Base-by-base conservation (phyloP, 2,888 invertebrate genomes). In the Rhamnusium bicolor region DNA sequence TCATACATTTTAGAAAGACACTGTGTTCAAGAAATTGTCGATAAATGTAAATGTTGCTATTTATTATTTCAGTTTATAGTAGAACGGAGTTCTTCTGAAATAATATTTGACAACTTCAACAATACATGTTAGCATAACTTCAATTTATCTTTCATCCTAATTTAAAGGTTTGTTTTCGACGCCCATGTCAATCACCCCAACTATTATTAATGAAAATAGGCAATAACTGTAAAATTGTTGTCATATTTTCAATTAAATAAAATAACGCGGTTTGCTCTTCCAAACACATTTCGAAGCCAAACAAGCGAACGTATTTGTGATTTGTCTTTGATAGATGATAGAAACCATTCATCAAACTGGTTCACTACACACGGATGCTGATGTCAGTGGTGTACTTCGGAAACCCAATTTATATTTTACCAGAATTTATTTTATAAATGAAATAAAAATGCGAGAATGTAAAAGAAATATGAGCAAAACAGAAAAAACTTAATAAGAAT, bases 281-380 rank as follows among this genome's bases (percentile, higher is more conserved):
- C 53, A 67, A 78, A 79, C 79, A 81, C 79, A 79, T 79, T 79
- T 81, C 73, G 78, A 71, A 72, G 69, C 74, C 76, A 80, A 80
- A 78, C 79, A 81, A 80, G 80, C 81, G 80, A 76, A 76, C 68
- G 73, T 79, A 82, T 80, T 81, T 85, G 87, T 87, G 87, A 88
- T 88, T 87, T 87, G 88, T 88, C 87, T 87, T 87, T 87, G 87
- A 87, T 88, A 86, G 86, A 88, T 88, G 86, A 85, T 86, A 79
- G 83, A 83, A 82, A 84, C 84, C 84, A 87, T 87, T 86, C 85
- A 87, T 87, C 87, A 87, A 84, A 81, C 82, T 83, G 81, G 82
- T 84, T 82, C 84, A 82, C 79, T 81, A 81, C 81, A 83, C 84
- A 82, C 80, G 81, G 80, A 81, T 77, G 79, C 78, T 73, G 76